Conservation (phyloP, 30 jellyfish, hydroid and myxozoan species). For the Hydractinia symbiolongicarpus region DNA sequence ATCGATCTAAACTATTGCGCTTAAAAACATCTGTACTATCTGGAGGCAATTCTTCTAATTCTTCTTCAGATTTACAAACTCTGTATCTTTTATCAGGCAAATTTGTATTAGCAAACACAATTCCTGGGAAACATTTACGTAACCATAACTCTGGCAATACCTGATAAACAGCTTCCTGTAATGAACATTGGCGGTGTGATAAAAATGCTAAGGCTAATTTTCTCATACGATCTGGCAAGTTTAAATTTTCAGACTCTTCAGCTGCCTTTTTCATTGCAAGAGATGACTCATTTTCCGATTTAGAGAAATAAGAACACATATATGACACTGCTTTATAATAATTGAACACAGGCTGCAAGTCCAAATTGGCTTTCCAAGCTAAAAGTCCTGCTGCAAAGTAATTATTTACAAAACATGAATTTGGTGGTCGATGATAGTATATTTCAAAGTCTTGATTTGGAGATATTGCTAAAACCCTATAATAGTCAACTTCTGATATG, state of each 20-base stretch:
- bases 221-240: neutral
- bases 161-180: conserved; percentile 6
- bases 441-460: neutral
- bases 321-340: neutral
- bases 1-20: no score
- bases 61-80: conserved; percentile 18
- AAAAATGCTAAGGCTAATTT: neutral
- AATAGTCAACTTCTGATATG: neutral
- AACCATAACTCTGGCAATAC: conserved; percentile 17
- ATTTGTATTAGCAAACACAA: no score
- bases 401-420: conserved; percentile 16
- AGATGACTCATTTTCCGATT: neutral
- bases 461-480: neutral
- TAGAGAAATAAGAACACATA: neutral
- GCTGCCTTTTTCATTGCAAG: conserved; percentile 4
- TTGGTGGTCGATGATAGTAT: neutral
- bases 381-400: conserved; percentile 9
- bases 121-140: neutral
- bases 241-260: neutral
- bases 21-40: neutral
- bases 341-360: neutral
- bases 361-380: conserved; percentile 11
- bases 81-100: neutral
- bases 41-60: conserved; percentile 23
- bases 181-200: neutral